phyloP scores from a whole-genome alignment of 2,888 invertebrate species.

The Myopa testacea region DNA sequence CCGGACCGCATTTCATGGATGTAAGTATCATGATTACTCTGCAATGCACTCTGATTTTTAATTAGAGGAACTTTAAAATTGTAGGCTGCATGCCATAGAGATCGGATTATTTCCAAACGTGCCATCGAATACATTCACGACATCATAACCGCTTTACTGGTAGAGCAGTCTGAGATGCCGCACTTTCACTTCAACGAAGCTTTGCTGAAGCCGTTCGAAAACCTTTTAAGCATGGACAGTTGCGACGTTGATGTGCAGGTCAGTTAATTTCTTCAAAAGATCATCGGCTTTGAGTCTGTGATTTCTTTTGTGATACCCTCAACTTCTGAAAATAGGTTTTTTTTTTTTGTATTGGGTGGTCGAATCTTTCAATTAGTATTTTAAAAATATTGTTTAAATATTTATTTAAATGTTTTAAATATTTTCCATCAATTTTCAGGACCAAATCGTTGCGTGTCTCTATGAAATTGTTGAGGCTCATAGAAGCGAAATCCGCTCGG shows the following conservation, averaged over 20 bases:
- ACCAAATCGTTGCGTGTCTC: slow-evolving; percentile 91
- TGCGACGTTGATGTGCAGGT: slow-evolving; percentile 95
- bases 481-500: slow-evolving; percentile 91
- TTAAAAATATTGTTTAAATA: neutral
- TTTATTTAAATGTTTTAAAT: neutral
- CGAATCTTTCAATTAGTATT: no score
- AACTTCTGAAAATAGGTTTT: no score
- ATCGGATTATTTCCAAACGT: slow-evolving; percentile 87
- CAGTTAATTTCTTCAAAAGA: neutral
- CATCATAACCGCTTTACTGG: slow-evolving; percentile 86
- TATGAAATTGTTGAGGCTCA: slow-evolving; percentile 97
- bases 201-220: slow-evolving; percentile 94
- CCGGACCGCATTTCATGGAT: slow-evolving; percentile 94
- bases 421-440: slow-evolving; percentile 70
- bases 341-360: no score
- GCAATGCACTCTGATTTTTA: neutral
- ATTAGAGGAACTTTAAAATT: slow-evolving; percentile 36
- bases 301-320: neutral
- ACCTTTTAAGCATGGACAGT: slow-evolving; percentile 90
- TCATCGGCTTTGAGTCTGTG: neutral
- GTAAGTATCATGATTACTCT: slow-evolving; percentile 66
- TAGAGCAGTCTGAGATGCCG: slow-evolving; percentile 87
- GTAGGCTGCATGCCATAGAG: slow-evolving; percentile 91
- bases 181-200: slow-evolving; percentile 97
- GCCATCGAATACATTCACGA: slow-evolving; percentile 94